These are phyloP conservation scores for Cyphomyrus plagiostoma DNA, from an alignment of 2,113 vertebrate species.

Conservation along the genomic window DNA sequence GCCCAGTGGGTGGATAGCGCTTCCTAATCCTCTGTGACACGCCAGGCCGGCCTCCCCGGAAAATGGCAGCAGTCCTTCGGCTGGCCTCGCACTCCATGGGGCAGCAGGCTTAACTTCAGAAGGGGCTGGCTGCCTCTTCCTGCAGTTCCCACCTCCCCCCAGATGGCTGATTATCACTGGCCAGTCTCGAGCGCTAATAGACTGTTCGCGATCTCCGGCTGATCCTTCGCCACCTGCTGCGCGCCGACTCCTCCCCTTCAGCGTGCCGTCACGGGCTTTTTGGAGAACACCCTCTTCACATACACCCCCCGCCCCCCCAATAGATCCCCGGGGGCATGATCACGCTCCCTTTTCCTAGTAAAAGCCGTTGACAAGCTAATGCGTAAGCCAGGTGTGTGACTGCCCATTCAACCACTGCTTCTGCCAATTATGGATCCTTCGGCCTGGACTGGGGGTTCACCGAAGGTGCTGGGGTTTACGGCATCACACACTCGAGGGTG, in stretches of 20 bases:
- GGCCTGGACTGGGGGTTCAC: background rate
- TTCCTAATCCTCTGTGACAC: background rate
- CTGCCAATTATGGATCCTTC: background rate
- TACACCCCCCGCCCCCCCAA: background rate
- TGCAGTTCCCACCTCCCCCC: background rate
- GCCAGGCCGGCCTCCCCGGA: background rate
- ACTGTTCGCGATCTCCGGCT: constrained; percentile 23
- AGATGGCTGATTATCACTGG: background rate
- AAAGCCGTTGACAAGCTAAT: background rate
- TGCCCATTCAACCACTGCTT: too few species aligned
- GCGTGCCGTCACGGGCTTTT: constrained; percentile 27
- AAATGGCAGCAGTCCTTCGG: background rate
- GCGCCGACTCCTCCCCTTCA: constrained; percentile 24
- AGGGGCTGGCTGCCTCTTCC: background rate
- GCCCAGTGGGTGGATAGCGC: background rate
- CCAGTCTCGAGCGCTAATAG: constrained; percentile 27
- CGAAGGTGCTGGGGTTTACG: background rate
- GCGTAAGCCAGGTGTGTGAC: background rate
- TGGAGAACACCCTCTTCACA: constrained; percentile 30
- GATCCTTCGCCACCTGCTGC: constrained; percentile 26
- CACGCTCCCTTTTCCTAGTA: background rate
- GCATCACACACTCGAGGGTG: background rate
- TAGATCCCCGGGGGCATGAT: background rate
- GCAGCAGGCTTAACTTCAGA: background rate
- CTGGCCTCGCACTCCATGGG: background rate